A percentile compares a stretch with the other conserved stretches of the same genome.
phyloP scores from a whole-genome alignment of 2,113 vertebrate species.

The Takifugu flavidus region DNA sequence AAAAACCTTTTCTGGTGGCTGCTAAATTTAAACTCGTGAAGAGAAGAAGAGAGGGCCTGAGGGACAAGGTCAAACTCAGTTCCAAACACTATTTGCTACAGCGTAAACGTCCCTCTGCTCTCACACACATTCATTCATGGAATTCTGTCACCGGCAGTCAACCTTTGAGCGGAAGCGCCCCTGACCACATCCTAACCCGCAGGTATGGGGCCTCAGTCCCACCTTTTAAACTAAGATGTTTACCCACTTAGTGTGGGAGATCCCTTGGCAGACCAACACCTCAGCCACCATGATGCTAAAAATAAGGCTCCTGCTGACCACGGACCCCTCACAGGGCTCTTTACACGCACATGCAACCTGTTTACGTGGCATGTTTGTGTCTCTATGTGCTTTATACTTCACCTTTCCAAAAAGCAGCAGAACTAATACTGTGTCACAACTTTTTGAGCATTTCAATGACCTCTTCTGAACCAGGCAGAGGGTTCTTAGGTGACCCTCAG shows the following conservation, averaged over 20 bases:
- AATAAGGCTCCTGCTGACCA: slow-evolving; percentile 39
- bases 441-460: too few species aligned
- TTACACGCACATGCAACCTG: slow-evolving; percentile 34
- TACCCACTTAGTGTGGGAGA: slow-evolving; percentile 53
- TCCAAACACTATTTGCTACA: too few species aligned
- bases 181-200: slow-evolving; percentile 59
- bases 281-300: slow-evolving; percentile 47
- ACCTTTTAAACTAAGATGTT: slow-evolving; percentile 66
- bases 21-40: background rate
- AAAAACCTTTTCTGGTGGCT: background rate
- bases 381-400: slow-evolving; percentile 29
- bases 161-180: slow-evolving; percentile 33
- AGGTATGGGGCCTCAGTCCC: slow-evolving; percentile 50
- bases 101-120: background rate
- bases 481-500: background rate
- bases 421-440: too few species aligned
- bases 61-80: background rate
- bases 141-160: slow-evolving; percentile 16
- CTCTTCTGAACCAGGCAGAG: too few species aligned
- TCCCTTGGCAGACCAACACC: slow-evolving; percentile 47
- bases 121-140: slow-evolving; percentile 51
- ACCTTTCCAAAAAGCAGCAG: background rate
- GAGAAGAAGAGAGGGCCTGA: too few species aligned
- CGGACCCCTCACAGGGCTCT: slow-evolving; percentile 33
- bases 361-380: slow-evolving; percentile 49